These are phyloP conservation scores for Amblyornis subalaris DNA, from an alignment of 2,113 vertebrate species.

Conservation along the genomic window DNA sequence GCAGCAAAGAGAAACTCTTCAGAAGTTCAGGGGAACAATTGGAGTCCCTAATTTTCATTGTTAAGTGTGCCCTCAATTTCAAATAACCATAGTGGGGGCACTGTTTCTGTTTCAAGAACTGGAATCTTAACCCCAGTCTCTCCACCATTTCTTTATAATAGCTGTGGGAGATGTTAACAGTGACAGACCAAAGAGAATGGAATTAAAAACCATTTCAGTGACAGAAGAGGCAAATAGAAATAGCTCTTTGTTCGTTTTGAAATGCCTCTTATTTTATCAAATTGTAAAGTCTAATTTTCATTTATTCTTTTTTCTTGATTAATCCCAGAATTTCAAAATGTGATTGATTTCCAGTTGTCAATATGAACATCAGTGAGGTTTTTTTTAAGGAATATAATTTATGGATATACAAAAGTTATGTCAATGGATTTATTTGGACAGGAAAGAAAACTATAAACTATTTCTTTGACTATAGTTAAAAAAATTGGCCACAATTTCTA, in stretches of 20 bases:
- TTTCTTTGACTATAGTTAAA: neutral
- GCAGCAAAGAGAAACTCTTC: neutral
- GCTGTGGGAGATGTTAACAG: neutral
- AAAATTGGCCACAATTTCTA: neutral
- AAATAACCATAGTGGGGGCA: neutral
- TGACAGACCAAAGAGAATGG: neutral
- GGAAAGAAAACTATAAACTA: neutral
- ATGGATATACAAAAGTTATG: rapidly evolving
- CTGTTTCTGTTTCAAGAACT: neutral
- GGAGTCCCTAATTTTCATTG: neutral
- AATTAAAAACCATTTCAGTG: neutral
- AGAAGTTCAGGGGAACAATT: neutral
- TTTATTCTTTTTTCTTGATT: neutral
- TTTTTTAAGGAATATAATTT: neutral
- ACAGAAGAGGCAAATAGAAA: neutral
- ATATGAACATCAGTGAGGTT: neutral
- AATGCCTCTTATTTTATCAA: neutral
- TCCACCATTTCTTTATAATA: neutral
- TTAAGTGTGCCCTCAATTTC: neutral
- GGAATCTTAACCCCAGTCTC: neutral
- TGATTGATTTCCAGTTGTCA: neutral
- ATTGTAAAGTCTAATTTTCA: neutral
- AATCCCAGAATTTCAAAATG: neutral
- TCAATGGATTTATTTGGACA: neutral
- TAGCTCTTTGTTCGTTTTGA: neutral